Evolutionary conservation across 2,113 vertebrate genomes (phyloP), one percentile per base, ranked within the genome.

Genomic region (Falco punctatus): DNA sequence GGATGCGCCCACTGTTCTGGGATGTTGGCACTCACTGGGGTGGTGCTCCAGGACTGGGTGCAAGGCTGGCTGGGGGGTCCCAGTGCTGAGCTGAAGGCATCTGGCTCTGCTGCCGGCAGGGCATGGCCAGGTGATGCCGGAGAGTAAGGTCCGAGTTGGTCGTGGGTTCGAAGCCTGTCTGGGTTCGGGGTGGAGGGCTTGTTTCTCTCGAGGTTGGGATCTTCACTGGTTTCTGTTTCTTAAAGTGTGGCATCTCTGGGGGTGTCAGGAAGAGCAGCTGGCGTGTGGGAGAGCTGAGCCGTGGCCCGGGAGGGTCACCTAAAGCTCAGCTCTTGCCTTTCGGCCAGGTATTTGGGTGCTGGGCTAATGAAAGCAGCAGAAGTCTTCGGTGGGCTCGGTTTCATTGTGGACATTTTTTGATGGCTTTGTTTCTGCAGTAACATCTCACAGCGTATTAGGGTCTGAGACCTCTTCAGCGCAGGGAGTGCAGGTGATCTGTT

Each of bases 71-170:
- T 3, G 11, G 38, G 30, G 22, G 4, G 4, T 21, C 30, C 58
- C 0, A 4, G 26, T 2, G 9, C 73, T 84, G 72, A 66, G 22
- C 40, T 2, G 1, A 11, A 64, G 26, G 61, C 7, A 3, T 33
- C 30, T 55, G 35, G 33, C 73, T 73, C 40, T 84, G 33, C 49
- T 33, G 66, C 64, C 40, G 51, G 13, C 32, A 15, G 26, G 44
- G 20, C 17, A 4, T 22, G 26, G 49, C 72, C 11, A 38, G 48
- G 19, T 23, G 15, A 5, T 4, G 2, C 33, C 0, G 1, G 54
- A 0, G 57, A 30, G 48, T 0, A 1, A 77, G 52, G 38, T 30
- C 32, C 1, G 2, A 27, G 46, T 27, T 0, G 0, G 22, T 33
- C 2, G 1, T 22, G 33, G 30, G 23, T 58, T 4, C 0, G 0